These are phyloP conservation scores for Bubo scandiacus DNA, from an alignment of 2,113 vertebrate genomes.

Conservation along the genomic window DNA sequence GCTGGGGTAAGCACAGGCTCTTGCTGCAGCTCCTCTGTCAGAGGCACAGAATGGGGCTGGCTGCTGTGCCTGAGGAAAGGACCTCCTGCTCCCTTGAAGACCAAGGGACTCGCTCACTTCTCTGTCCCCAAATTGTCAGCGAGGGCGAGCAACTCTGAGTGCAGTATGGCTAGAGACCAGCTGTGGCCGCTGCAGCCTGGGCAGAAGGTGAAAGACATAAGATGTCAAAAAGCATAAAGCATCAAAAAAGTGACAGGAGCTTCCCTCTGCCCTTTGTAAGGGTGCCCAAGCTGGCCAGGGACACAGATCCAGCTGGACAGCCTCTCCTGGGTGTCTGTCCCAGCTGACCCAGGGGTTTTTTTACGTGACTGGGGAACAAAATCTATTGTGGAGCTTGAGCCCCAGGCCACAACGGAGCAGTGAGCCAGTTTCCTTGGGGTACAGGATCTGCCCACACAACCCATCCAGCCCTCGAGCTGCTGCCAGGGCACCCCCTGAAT, in stretches of 20 bases:
- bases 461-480: background rate
- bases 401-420: background rate
- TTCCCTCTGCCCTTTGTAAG: background rate
- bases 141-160: background rate
- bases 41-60: background rate
- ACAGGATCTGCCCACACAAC: background rate
- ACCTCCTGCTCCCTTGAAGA: background rate
- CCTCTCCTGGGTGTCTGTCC: background rate
- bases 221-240: background rate
- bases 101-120: background rate
- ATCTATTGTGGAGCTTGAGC: background rate
- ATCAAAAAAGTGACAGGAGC: background rate
- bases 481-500: background rate
- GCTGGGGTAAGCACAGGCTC: background rate
- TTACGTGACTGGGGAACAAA: background rate
- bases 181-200: background rate
- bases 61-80: background rate
- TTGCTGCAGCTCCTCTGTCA: accelerated
- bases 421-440: background rate
- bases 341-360: background rate
- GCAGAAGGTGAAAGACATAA: background rate
- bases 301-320: accelerated
- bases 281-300: background rate
- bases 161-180: background rate
- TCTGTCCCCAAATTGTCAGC: accelerated